Percentiles rank a stretch among this genome's conserved stretches.
These are phyloP conservation scores for Heterohyrax brucei DNA, from an alignment of 2,797 vertebrate species.

Conservation along the genomic window DNA sequence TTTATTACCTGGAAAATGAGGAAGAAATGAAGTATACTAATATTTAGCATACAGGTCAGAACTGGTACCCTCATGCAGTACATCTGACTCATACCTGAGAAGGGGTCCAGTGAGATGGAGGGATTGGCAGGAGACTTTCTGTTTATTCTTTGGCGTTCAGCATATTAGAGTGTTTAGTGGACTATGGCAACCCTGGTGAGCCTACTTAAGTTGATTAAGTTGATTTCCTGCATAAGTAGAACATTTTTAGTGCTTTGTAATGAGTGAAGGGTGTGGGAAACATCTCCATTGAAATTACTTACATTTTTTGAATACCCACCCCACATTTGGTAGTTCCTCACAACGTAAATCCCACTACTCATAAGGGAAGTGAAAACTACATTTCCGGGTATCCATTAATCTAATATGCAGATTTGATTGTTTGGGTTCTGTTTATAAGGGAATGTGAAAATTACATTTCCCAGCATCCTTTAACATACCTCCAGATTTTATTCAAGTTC, in stretches of 20 bases:
- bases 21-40: neutral
- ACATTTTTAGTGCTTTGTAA: neutral
- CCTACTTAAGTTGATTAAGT: neutral
- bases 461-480: neutral
- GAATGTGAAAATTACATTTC: neutral
- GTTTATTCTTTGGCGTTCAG: neutral
- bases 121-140: neutral
- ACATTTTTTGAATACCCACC: neutral
- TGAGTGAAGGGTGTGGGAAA: neutral
- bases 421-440: neutral
- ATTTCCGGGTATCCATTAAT: neutral
- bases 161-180: neutral
- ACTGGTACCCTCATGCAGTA: neutral
- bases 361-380: neutral
- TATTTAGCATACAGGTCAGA: neutral
- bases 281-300: neutral
- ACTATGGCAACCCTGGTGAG: neutral
- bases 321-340: neutral
- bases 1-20: neutral
- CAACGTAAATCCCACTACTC: neutral
- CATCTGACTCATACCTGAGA: neutral
- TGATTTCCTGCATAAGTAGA: neutral
- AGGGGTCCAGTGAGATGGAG: neutral
- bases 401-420: neutral
- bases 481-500: neutral